Evolutionary conservation across 1,140 invertebrate species (phyloP).

Genomic region (Venturia canescens): DNA sequence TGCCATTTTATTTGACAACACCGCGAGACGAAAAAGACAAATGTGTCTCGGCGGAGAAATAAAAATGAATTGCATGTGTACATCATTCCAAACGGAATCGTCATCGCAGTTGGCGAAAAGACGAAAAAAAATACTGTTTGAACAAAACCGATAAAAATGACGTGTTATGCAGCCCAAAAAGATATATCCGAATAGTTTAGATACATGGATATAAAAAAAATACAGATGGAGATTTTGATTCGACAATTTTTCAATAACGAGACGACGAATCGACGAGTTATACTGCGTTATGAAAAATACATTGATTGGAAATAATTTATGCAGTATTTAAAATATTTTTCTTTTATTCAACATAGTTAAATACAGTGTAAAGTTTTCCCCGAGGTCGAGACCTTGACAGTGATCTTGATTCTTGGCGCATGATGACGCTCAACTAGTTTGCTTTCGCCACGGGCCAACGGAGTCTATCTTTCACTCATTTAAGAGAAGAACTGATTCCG

Average conservation of each 20-base stretch:
- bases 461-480: not conserved
- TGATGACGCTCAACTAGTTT: not conserved
- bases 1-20: not conserved
- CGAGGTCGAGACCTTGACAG: slow-evolving; percentile 2
- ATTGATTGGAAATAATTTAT: too few relatives aligned
- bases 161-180: not conserved
- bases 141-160: not conserved
- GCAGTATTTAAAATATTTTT: too few relatives aligned
- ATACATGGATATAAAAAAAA: not conserved
- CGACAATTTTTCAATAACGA: too few relatives aligned
- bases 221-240: not conserved
- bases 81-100: not conserved
- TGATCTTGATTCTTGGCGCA: not conserved
- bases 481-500: not conserved
- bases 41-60: slow-evolving; percentile 11
- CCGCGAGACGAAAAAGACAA: slow-evolving; percentile 12
- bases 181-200: not conserved
- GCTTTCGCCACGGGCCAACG: not conserved
- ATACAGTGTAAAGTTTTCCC: not conserved
- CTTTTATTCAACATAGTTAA: too few relatives aligned
- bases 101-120: not conserved
- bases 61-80: not conserved
- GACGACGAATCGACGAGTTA: too few relatives aligned
- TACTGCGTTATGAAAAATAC: too few relatives aligned
- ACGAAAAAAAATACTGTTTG: not conserved